Evolutionary conservation across 2,113 vertebrate genomes (phyloP).

Genomic region (Zapornia atra): DNA sequence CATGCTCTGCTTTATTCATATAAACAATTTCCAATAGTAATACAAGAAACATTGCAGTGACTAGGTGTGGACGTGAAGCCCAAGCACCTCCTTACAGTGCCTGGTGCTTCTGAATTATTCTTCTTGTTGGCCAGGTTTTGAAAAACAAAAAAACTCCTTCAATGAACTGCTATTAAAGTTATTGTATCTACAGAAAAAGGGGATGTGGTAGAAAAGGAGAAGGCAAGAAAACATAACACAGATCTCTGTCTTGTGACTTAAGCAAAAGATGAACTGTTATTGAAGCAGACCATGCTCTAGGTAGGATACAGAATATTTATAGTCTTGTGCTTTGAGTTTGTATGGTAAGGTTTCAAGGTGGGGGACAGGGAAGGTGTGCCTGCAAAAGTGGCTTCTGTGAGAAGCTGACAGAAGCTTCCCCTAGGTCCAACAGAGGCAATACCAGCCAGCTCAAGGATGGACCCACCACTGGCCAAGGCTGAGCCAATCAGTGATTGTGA

Average conservation of each 20-base stretch:
- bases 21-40: neutral
- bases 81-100: neutral
- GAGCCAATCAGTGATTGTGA: no score
- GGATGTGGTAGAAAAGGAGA: neutral
- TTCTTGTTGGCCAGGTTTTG: neutral
- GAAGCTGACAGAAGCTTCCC: no score
- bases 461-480: no score
- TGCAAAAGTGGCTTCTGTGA: no score
- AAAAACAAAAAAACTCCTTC: neutral
- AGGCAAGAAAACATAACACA: neutral
- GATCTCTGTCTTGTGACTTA: neutral
- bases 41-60: neutral
- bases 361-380: no score
- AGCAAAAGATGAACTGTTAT: neutral
- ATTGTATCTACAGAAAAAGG: neutral
- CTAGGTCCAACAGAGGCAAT: no score
- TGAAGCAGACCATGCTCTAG: neutral
- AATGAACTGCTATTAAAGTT: neutral
- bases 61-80: neutral
- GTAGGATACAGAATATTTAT: neutral
- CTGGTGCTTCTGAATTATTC: neutral
- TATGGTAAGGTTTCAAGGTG: no score
- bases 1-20: neutral
- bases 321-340: neutral
- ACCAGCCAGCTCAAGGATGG: no score